These are phyloP conservation scores for Morinoia aosen DNA, from an alignment of 2,888 invertebrate species.

Conservation along the genomic window DNA sequence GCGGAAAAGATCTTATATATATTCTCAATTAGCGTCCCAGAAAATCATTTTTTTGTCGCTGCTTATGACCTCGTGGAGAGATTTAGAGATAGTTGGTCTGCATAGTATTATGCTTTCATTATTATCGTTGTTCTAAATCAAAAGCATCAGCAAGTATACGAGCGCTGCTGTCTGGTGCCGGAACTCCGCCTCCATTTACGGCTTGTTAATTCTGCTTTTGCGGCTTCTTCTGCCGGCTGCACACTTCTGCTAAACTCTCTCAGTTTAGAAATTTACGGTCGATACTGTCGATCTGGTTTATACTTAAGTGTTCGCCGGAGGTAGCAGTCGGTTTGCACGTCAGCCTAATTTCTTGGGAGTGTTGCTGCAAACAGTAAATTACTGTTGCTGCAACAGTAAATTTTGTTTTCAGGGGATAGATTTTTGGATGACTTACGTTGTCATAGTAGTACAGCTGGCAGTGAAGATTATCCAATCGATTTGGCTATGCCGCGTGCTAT, in stretches of 20 bases:
- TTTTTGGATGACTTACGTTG: no score
- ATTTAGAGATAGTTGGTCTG: background rate
- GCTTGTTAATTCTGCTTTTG: background rate
- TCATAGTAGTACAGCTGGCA: no score
- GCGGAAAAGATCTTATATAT: background rate
- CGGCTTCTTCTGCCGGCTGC: background rate
- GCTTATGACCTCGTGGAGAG: background rate
- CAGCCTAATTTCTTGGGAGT: background rate
- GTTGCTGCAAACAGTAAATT: background rate
- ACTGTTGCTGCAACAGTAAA: background rate
- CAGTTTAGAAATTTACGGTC: background rate
- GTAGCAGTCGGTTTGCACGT: background rate
- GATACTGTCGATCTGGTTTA: background rate
- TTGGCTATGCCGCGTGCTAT: no score
- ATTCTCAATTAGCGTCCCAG: background rate
- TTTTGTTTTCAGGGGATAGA: no score
- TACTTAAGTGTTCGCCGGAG: background rate
- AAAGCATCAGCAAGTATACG: background rate
- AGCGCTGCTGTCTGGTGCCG: background rate
- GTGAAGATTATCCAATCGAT: no score
- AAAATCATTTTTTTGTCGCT: background rate
- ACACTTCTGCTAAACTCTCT: background rate
- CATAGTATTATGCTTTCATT: background rate
- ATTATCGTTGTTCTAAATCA: background rate
- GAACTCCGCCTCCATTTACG: background rate